Base-by-base conservation (phyloP, 2,888 invertebrate genomes). In the Galerucella nymphaeae region DNA sequence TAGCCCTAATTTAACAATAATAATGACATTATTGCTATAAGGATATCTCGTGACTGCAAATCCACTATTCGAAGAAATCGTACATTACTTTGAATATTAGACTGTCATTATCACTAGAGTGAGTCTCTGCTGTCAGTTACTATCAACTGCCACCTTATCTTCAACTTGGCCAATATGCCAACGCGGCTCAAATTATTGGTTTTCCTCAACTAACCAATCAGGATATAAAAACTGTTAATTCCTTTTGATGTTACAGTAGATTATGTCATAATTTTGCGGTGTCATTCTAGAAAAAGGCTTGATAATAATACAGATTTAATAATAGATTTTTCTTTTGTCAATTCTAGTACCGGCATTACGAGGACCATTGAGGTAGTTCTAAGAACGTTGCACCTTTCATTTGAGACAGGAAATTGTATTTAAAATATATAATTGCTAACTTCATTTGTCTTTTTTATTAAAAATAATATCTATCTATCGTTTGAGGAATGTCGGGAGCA, bases 271-370 rank as follows among this genome's bases (percentile, higher is more conserved):
- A 23, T 59, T 59, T 59, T 59, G 58, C 58, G 58, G 38, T 59
- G 58, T 59, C 38, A 59, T 59, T 59, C 58, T 30, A 59, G 20
- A 20, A 30, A 58, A 30, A 58, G n/a, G n/a, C 30, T 59, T 59
- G 38, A 38, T 59, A 59, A 58, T 58, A n/a, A 38, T 59, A 16
- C 38, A 14, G 38, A 59, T 59, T 59, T 59, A 59, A 59, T 59
- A 59, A 59, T 59, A 38, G 58, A 38, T 38, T 59, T 30, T 14
- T 58, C 14, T 59, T 59, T 59, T 59, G 30, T 59, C 14, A 38
- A 38, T 38, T 8, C 8, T 8, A 23, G 58, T 59, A 59, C 58
- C 30, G 30, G 10, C 55, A 18, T 11, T 45, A 45, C 45, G 45
- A 45, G 45, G 9, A 53, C 10, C 10, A 53, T 10, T 53, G 53